Evolutionary conservation across 2,888 invertebrate genomes (phyloP), one percentile per base, ranked within the genome.

Genomic region (Homarus gammarus): DNA sequence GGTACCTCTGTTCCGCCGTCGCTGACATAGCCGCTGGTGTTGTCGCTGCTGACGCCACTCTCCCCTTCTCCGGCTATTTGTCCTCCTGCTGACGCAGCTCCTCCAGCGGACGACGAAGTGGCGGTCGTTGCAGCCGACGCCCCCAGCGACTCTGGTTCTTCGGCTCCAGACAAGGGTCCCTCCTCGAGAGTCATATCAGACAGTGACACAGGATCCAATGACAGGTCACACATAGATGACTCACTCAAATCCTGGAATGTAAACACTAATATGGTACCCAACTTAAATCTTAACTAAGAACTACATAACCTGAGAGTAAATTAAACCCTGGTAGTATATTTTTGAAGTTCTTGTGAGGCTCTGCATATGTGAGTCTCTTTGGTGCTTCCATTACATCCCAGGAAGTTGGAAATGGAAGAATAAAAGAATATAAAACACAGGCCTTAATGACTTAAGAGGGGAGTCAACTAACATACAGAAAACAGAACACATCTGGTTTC

Each of bases 161-260:
- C 88, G 12, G 70, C 40, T 6, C 51, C 88, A 15, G 88, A 88
- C n/a, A 88, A 51, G 15, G 88, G 88, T 27, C 88, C 88, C 31
- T 90, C 90, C 56, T 90, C 90, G 36, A 90, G 49, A 33, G 84
- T 90, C 90, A 90, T 90, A 77, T 91, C 91, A 22, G 89, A 91
- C 15, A 91, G 84, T 33, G 91, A 91, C 31, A 91, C 91, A 61
- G 91, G 91, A 64, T 91, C 91, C 73, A 91, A 56, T 6, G 91
- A 91, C 27, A 91, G 68, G 81, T 91, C 91, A 68, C 91, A 79
- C 82, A 91, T 91, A 10, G 89, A 90, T 85, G 85, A 86, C 70
- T 86, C 90, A 31, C 88, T 88, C 49, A 88, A 64, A 51, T 88
- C 88, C 88, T 88, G 78, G 27, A 68, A 78, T n/a, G 36, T 27